Conservation (phyloP, 2,888 invertebrate genomes). For the Melikaiella ostensackeni region DNA sequence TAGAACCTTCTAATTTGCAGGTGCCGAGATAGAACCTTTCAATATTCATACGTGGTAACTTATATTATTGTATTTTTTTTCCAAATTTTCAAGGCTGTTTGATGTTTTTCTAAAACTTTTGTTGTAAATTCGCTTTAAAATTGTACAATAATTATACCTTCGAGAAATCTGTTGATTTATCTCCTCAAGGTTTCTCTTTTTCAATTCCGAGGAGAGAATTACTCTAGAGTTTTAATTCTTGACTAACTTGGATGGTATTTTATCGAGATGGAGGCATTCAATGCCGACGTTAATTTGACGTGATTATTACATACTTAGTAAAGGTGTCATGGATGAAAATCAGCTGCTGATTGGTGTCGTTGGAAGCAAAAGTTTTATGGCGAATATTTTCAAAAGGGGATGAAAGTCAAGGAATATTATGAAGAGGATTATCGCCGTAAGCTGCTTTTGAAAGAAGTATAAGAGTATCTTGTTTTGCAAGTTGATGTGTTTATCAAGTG, state of each 20-base stretch:
- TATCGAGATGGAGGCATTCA: slow-evolving; percentile 11
- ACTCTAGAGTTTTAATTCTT: slow-evolving; percentile 12
- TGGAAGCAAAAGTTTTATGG: not conserved
- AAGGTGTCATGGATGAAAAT: slow-evolving; percentile 13
- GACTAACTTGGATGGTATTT: not conserved
- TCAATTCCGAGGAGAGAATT: slow-evolving; percentile 10
- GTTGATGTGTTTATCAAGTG: slow-evolving; percentile 7
- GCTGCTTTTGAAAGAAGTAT: not conserved
- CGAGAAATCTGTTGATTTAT: not conserved
- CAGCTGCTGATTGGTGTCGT: not conserved
- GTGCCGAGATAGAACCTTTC: too few relatives aligned
- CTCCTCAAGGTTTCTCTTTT: not conserved
- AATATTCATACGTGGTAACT: too few relatives aligned
- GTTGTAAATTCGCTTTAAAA: too few relatives aligned
- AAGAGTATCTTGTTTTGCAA: not conserved
- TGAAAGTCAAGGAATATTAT: slow-evolving; percentile 17
- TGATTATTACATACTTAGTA: slow-evolving; percentile 31
- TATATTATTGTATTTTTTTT: too few relatives aligned
- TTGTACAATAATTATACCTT: not conserved
- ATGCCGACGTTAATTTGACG: slow-evolving; percentile 25
- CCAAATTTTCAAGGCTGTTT: too few relatives aligned
- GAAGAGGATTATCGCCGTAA: slow-evolving; percentile 18
- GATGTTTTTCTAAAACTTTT: too few relatives aligned
- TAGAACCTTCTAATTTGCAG: not conserved
- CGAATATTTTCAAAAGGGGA: not conserved